These are phyloP conservation scores for Mythimna impura DNA, from an alignment of 2,888 invertebrate species.

Conservation along the genomic window DNA sequence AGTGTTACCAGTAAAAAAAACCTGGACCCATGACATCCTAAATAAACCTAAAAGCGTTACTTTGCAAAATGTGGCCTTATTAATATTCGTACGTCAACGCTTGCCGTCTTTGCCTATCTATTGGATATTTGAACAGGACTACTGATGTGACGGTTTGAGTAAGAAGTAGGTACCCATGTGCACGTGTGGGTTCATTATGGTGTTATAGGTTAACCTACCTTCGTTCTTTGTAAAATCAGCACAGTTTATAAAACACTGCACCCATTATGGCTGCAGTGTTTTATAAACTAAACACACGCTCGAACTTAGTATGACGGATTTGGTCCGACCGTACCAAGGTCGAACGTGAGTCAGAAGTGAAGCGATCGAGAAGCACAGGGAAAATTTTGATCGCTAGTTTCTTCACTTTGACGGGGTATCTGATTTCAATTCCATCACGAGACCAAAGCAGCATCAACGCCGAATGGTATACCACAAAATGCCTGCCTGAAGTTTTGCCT, in stretches of 20 bases:
- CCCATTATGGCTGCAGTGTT: background rate
- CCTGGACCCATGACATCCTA: constrained; percentile 64
- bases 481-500: too few relatives aligned
- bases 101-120: constrained; percentile 54
- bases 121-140: constrained; percentile 59
- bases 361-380: too few relatives aligned
- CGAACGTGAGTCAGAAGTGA: too few relatives aligned
- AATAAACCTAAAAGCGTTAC: constrained; percentile 74
- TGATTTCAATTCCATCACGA: too few relatives aligned
- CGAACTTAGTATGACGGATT: too few relatives aligned
- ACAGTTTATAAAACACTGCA: too few relatives aligned
- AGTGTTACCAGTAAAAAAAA: constrained; percentile 72
- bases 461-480: too few relatives aligned
- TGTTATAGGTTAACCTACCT: background rate
- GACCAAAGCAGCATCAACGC: too few relatives aligned
- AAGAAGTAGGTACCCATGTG: constrained; percentile 10
- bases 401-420: too few relatives aligned
- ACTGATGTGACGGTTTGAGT: constrained; percentile 29
- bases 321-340: too few relatives aligned
- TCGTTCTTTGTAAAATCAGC: background rate
- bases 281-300: too few relatives aligned
- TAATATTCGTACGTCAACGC: constrained; percentile 72
- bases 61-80: constrained; percentile 72
- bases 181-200: background rate
- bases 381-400: too few relatives aligned